A percentile compares a stretch with the other conserved stretches of the same genome.
Conservation (phyloP, 1,140 invertebrate genomes). For the Ectropis grisescens region DNA sequence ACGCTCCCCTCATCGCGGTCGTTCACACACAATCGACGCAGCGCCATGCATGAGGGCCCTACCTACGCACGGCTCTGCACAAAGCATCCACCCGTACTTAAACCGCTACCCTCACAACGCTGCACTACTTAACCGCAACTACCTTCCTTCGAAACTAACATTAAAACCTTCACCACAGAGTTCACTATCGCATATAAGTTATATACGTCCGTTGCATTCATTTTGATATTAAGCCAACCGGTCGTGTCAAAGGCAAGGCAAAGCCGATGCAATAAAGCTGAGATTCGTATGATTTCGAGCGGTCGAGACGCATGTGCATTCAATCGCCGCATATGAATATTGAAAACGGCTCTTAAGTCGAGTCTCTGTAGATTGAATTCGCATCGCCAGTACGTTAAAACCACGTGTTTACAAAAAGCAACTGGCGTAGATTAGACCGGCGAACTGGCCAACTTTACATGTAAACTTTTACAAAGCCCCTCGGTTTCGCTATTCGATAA, state of each 20-base stretch:
- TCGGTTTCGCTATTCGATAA: no score
- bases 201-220: constrained; percentile 25
- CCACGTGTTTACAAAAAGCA: constrained; percentile 58
- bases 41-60: constrained; percentile 38
- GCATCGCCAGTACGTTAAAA: constrained; percentile 22
- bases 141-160: no score
- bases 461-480: no score
- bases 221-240: constrained; percentile 19
- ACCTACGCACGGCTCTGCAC: constrained; percentile 51
- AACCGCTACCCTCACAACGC: constrained; percentile 30
- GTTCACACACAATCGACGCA: constrained; percentile 61
- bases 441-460: constrained; percentile 34
- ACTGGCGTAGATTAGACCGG: constrained; percentile 40
- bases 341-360: constrained; percentile 60
- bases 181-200: neutral
- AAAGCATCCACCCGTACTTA: constrained; percentile 53
- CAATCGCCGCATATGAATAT: constrained; percentile 46
- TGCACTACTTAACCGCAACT: no score
- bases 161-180: no score
- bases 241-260: constrained; percentile 30
- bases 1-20: constrained; percentile 53
- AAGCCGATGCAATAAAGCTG: constrained; percentile 32
- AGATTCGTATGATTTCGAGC: constrained; percentile 24
- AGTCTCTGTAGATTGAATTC: constrained; percentile 38
- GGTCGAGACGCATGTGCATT: constrained; percentile 44